These are phyloP conservation scores for Pseudoips prasinana DNA, from an alignment of 2,888 invertebrate species.

Conservation along the genomic window DNA sequence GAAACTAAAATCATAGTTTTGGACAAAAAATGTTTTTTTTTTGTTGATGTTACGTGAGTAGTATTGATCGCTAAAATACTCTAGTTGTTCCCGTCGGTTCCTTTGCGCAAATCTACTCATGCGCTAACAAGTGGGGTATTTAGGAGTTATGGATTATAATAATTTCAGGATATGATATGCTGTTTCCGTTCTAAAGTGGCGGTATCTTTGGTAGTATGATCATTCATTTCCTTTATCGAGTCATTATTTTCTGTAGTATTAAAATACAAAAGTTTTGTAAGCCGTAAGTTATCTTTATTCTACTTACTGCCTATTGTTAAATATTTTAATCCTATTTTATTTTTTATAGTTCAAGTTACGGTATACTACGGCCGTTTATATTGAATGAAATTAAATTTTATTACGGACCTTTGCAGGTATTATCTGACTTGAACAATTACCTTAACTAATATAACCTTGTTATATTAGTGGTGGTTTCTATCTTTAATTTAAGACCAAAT, in stretches of 20 bases:
- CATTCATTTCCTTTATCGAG: conserved; percentile 51
- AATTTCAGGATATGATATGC: conserved; percentile 65
- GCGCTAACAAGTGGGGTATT: conserved; percentile 61
- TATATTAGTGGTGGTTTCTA: too few relatives aligned
- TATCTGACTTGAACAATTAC: too few relatives aligned
- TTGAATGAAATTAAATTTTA: too few relatives aligned
- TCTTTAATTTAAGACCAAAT: too few relatives aligned
- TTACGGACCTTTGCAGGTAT: too few relatives aligned
- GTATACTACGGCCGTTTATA: too few relatives aligned
- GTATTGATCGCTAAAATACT: conserved; percentile 42
- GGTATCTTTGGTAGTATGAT: conserved; percentile 49
- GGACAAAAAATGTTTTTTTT: conserved; percentile 33
- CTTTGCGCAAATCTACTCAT: conserved; percentile 66
- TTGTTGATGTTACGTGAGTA: conserved; percentile 34
- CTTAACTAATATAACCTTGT: too few relatives aligned
- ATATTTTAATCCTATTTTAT: conserved; percentile 5
- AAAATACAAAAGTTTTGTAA: conserved; percentile 5
- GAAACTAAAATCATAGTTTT: conserved; percentile 22
- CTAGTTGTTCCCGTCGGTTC: conserved; percentile 36
- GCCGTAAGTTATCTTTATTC: conserved; percentile 6
- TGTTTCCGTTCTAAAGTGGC: conserved; percentile 67
- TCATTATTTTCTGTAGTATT: conserved; percentile 11
- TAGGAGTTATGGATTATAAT: conserved; percentile 48
- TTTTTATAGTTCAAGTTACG: background rate
- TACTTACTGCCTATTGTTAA: conserved; percentile 1